These are phyloP conservation scores for Lates japonicus DNA, from an alignment of 2,797 vertebrate species.

Conservation along the genomic window DNA sequence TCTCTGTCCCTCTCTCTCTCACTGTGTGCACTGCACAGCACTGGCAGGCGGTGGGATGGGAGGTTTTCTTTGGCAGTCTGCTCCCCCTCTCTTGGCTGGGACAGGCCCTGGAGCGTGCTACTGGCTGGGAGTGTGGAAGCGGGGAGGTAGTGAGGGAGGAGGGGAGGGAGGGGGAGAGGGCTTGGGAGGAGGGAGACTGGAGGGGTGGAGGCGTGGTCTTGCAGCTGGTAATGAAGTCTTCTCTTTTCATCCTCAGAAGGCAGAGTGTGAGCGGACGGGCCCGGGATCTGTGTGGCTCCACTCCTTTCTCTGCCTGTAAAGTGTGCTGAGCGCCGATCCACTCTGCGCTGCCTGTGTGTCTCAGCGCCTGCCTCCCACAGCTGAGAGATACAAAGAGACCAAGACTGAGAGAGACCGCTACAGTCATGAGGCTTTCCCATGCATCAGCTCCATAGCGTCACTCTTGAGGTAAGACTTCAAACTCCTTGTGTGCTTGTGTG, in stretches of 20 bases:
- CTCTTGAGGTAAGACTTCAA: slow-evolving; percentile 88
- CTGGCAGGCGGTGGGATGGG: slow-evolving; percentile 80
- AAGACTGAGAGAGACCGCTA: slow-evolving; percentile 61
- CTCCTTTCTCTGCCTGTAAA: slow-evolving; percentile 79
- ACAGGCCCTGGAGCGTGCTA: slow-evolving; percentile 89
- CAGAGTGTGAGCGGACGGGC: slow-evolving; percentile 88
- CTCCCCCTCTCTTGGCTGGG: slow-evolving; percentile 82
- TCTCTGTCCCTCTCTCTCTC: slow-evolving; percentile 50
- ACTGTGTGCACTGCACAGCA: slow-evolving; percentile 60
- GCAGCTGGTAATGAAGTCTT: slow-evolving; percentile 94
- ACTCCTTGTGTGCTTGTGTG: slow-evolving; percentile 42
- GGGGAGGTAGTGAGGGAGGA: slow-evolving; percentile 80
- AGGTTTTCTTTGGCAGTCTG: slow-evolving; percentile 87
- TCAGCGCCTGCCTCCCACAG: slow-evolving; percentile 56
- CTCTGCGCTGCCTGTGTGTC: slow-evolving; percentile 56
- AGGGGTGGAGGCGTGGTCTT: slow-evolving; percentile 87
- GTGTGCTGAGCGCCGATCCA: slow-evolving; percentile 64
- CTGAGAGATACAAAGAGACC: slow-evolving; percentile 68
- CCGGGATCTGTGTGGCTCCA: slow-evolving; percentile 85
- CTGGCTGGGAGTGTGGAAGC: slow-evolving; percentile 90
- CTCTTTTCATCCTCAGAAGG: slow-evolving; percentile 95
- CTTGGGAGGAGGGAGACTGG: slow-evolving; percentile 73
- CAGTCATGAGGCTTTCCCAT: slow-evolving; percentile 85
- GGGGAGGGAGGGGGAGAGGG: slow-evolving; percentile 75
- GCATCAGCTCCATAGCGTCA: slow-evolving; percentile 65